phyloP scores from a whole-genome alignment of 2,888 invertebrate species.

The Agapetus fuscipes region DNA sequence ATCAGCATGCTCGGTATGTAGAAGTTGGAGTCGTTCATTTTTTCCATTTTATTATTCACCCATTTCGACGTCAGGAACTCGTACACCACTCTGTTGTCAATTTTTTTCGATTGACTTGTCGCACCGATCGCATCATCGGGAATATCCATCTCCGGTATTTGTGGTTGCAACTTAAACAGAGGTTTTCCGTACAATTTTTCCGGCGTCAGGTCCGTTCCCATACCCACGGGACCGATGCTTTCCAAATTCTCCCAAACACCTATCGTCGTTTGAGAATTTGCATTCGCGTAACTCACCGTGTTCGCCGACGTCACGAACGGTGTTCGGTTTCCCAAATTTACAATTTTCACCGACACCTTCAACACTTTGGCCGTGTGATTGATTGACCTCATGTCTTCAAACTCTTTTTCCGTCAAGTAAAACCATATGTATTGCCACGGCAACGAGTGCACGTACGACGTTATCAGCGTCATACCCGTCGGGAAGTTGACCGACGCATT shows the following conservation, averaged over 20 bases:
- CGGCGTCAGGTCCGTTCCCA: constrained; percentile 3
- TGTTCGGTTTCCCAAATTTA: no score
- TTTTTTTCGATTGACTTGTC: neutral
- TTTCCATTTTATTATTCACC: no score
- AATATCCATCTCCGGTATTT: constrained; percentile 1
- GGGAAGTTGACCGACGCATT: no score
- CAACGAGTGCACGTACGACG: constrained; percentile 4
- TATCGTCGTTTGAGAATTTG: constrained; percentile 11
- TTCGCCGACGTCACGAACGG: constrained; percentile 7
- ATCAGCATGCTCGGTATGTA: constrained; percentile 4
- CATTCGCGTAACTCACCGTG: no score
- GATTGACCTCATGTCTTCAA: neutral
- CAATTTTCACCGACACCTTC: constrained; percentile 4
- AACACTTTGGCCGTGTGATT: constrained; percentile 5
- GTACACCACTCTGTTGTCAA: constrained; percentile 1
- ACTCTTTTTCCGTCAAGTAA: no score
- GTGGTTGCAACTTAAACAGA: no score
- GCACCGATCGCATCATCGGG: neutral
- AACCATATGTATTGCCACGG: constrained; percentile 8
- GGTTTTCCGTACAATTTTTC: no score
- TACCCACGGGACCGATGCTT: neutral
- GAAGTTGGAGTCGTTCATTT: constrained; percentile 1
- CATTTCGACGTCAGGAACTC: no score
- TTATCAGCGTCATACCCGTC: no score
- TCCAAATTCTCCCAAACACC: constrained; percentile 13